Percentiles rank a stretch among this genome's conserved stretches.
Evolutionary conservation across 2,888 invertebrate genomes (phyloP).

Genomic region (Drosophila acutilabella): DNA sequence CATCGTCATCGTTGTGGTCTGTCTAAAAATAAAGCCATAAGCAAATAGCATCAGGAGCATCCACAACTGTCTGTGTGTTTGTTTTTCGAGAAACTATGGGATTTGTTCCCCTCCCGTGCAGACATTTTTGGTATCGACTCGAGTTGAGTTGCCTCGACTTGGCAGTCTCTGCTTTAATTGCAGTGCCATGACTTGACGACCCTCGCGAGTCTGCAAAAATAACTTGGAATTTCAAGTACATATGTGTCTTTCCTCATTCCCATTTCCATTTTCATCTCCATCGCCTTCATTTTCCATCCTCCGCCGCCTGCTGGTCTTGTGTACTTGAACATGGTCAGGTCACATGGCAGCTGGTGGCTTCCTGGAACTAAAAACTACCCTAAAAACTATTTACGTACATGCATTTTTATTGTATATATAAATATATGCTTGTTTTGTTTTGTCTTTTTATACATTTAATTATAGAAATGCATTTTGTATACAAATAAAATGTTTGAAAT

Average conservation of each 20-base stretch:
- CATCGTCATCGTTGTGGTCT: slow-evolving; percentile 32
- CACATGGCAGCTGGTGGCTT: slow-evolving; percentile 64
- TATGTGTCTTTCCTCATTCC: slow-evolving; percentile 31
- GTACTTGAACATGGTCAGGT: slow-evolving; percentile 65
- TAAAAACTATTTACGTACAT: slow-evolving; percentile 39
- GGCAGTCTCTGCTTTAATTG: slow-evolving; percentile 57
- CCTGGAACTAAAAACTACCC: slow-evolving; percentile 47
- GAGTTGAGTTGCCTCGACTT: slow-evolving; percentile 2
- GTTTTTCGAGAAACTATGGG: slow-evolving; percentile 18
- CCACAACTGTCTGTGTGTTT: slow-evolving; percentile 55
- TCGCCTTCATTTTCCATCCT: neutral
- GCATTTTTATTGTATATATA: slow-evolving; percentile 41
- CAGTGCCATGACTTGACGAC: slow-evolving; percentile 64
- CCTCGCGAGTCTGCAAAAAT: slow-evolving; percentile 77
- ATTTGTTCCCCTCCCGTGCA: slow-evolving; percentile 16
- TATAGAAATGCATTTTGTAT: slow-evolving; percentile 73
- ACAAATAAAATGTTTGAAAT: slow-evolving; percentile 53
- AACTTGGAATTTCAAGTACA: slow-evolving; percentile 79
- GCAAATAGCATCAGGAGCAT: slow-evolving; percentile 34
- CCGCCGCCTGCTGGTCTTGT: slow-evolving; percentile 9
- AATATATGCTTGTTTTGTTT: slow-evolving; percentile 16
- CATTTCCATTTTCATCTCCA: slow-evolving; percentile 12
- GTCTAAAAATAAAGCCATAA: slow-evolving; percentile 64
- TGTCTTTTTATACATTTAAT: slow-evolving; percentile 47
- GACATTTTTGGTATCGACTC: slow-evolving; percentile 62